Evolutionary conservation across 2,797 vertebrate genomes (phyloP).

Genomic region (Esox masquinongy): DNA sequence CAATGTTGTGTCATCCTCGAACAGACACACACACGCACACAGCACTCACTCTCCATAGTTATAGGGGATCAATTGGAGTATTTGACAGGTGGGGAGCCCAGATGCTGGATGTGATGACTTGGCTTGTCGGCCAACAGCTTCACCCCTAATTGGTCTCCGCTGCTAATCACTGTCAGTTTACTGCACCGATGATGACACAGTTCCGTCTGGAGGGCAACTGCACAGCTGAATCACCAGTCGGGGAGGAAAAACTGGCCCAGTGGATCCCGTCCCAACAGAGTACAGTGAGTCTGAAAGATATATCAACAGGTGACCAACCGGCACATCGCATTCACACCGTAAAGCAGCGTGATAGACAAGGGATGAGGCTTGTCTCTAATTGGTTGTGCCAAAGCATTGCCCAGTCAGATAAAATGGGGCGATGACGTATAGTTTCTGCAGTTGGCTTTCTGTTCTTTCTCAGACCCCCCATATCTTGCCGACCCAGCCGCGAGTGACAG

Average conservation of each 20-base stretch:
- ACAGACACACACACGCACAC: background rate
- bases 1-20: background rate
- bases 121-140: slow-evolving; percentile 42
- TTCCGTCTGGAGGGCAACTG: slow-evolving; percentile 14
- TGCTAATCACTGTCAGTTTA: slow-evolving; percentile 60
- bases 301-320: too few relatives aligned
- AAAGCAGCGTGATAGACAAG: too few relatives aligned
- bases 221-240: background rate
- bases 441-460: too few relatives aligned
- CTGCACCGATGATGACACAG: slow-evolving; percentile 28
- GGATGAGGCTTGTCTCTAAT: too few relatives aligned
- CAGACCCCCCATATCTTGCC: background rate
- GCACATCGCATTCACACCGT: too few relatives aligned
- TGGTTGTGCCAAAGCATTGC: too few relatives aligned
- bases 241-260: too few relatives aligned
- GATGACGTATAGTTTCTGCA: background rate
- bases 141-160: slow-evolving; percentile 54
- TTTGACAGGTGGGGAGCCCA: slow-evolving; percentile 52
- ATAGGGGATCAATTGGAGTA: slow-evolving; percentile 47
- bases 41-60: background rate
- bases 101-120: slow-evolving; percentile 50
- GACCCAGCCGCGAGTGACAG: slow-evolving; percentile 20
- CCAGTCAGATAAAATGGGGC: too few relatives aligned
- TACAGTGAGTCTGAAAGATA: too few relatives aligned
- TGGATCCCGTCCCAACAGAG: too few relatives aligned